These are phyloP conservation scores for Porites lutea DNA, from an alignment of 64 coral and sea anemone species.

Conservation along the genomic window DNA sequence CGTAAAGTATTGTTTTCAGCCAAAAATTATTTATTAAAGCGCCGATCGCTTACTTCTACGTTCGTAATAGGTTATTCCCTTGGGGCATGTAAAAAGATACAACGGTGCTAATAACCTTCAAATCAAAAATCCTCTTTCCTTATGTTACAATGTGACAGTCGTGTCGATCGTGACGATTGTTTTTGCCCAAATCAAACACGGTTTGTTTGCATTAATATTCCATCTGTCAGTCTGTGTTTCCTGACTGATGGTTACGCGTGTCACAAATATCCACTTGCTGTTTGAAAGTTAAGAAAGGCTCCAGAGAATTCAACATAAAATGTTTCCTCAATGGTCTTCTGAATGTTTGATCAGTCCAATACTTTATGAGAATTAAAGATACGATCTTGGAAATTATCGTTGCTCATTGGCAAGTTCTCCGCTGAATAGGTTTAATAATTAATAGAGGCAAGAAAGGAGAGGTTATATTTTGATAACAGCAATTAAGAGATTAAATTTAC, in stretches of 20 bases:
- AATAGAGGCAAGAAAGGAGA: too few species aligned
- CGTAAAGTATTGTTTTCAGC: constrained; percentile 32
- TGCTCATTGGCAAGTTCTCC: too few species aligned
- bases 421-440: too few species aligned
- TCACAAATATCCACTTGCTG: not conserved
- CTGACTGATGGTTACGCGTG: constrained; percentile 5
- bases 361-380: too few species aligned
- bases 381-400: too few species aligned
- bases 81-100: constrained; percentile 31
- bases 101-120: not conserved
- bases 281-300: too few species aligned
- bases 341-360: too few species aligned
- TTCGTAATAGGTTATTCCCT: not conserved
- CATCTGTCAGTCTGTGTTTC: constrained; percentile 21
- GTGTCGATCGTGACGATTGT: not conserved
- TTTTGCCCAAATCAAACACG: constrained; percentile 35
- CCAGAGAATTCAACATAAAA: too few species aligned
- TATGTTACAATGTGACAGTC: constrained; percentile 29
- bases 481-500: not conserved
- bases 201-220: constrained; percentile 45
- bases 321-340: too few species aligned
- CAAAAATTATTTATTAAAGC: not conserved
- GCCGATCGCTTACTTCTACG: constrained; percentile 14
- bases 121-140: constrained; percentile 26
- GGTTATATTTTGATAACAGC: too few species aligned